phyloP scores from a whole-genome alignment of 2,113 vertebrate species.

The Alces alces region DNA sequence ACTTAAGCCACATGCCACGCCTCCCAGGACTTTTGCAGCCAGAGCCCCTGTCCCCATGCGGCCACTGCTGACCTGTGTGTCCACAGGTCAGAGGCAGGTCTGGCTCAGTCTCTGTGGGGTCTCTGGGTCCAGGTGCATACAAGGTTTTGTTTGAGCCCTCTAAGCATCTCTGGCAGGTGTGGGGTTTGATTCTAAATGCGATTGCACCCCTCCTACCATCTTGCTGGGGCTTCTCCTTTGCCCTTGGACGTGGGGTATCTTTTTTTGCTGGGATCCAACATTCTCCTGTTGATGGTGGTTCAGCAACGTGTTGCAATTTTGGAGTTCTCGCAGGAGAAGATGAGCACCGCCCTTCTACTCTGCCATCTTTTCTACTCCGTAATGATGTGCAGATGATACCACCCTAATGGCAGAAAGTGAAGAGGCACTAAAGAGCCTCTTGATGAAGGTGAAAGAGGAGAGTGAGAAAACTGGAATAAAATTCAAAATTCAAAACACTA shows the following conservation, averaged over 20 bases:
- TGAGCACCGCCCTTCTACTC: background rate
- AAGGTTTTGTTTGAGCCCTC: background rate
- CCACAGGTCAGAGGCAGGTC: background rate
- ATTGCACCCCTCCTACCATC: background rate
- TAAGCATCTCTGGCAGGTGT: background rate
- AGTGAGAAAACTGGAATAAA: background rate
- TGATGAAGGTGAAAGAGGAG: background rate
- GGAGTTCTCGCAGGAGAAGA: background rate
- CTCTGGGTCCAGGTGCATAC: background rate
- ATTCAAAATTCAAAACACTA: background rate
- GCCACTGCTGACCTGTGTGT: background rate
- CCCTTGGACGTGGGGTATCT: background rate
- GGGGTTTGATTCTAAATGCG: background rate
- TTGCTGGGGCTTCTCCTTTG: background rate
- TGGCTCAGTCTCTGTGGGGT: background rate
- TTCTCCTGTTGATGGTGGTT: background rate
- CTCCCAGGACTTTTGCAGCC: background rate
- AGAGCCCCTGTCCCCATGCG: background rate
- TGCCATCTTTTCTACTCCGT: background rate
- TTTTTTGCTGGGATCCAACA: background rate
- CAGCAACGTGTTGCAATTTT: background rate
- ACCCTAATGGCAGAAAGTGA: background rate
- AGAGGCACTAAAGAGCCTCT: background rate
- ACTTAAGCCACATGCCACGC: accelerated
- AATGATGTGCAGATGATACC: background rate